phyloP scores from a whole-genome alignment of 2,797 vertebrate species.

The Pseudotriccus pelzelni region DNA sequence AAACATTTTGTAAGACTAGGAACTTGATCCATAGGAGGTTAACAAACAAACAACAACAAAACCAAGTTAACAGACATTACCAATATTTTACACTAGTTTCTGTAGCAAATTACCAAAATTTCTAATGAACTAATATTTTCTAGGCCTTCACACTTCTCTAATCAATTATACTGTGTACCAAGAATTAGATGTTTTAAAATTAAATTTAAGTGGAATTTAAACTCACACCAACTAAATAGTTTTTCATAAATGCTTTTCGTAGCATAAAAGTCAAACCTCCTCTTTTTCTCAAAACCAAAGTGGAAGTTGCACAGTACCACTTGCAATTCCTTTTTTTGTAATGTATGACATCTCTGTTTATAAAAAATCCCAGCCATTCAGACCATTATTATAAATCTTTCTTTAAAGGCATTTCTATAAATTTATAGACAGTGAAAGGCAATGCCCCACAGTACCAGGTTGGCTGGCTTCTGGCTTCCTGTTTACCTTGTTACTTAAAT shows the following conservation, averaged over 20 bases:
- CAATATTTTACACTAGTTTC: background rate
- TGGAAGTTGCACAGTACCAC: background rate
- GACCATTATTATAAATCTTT: background rate
- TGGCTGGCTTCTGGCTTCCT: background rate
- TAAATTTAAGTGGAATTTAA: background rate
- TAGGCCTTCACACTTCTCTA: background rate
- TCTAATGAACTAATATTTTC: background rate
- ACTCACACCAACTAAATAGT: background rate
- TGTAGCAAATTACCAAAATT: background rate
- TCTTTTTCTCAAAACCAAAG: background rate
- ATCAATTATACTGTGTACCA: background rate
- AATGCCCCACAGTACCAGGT: background rate
- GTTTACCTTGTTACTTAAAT: background rate
- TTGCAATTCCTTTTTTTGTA: background rate
- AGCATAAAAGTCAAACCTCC: background rate
- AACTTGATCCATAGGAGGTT: background rate
- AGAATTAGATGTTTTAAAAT: background rate
- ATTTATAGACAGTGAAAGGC: background rate
- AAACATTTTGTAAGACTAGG: background rate
- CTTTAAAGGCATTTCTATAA: background rate
- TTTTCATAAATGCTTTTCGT: background rate
- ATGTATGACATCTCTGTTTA: background rate
- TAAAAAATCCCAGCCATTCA: accelerated
- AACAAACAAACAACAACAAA: background rate
- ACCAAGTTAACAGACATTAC: background rate